Evolutionary conservation across 92 coral and sea anemone genomes (phyloP), one percentile per base, ranked within the genome.

Genomic region (Bergia puertoricense): DNA sequence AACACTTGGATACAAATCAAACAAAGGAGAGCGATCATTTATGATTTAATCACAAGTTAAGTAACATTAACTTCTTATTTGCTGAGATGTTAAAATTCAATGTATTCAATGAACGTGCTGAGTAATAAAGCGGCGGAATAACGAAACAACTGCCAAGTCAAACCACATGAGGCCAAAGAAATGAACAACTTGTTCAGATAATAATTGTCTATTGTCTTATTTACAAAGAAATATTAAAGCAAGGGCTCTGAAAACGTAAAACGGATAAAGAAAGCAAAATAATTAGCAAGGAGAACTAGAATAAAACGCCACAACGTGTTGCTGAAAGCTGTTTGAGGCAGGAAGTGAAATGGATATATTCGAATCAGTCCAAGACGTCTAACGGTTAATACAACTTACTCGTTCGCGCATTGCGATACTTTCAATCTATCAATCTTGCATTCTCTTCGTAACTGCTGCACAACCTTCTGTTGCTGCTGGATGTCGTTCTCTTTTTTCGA

Each of bases 351-450:
- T 71, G 8, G 23, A 16, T 2, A 41, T 5, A 44, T 30, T 30
- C 13, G 74, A 23, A 43, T 22, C 76, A 14, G n/a, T 16, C 14
- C 44, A 43, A 38, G n/a, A 23, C 30, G 51, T 41, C 38, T 42
- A 18, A 16, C 74, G 38, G 22, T 30, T 46, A 43, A 0, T 41
- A 39, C 30, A 5, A 93, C 95, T 93, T 81, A 93, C 95, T 93
- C 91, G 84, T 85, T 91, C 4, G 95, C 87, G 74, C 91, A 82
- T 39, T 89, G 92, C 23, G 95, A 93, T 37, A 93, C 93, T 76
- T 93, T 91, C 88, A 93, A 50, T 75, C 95, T 86, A 44, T 90
- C 86, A 5, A 86, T 44, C 88, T 89, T 91, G 42, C 86, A 80
- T 74, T 93, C 95, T 50, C 95, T 80, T 48, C 89, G 88, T 38